Conservation (phyloP, 2,797 vertebrate genomes). For the Oceanodroma leucorhoa region DNA sequence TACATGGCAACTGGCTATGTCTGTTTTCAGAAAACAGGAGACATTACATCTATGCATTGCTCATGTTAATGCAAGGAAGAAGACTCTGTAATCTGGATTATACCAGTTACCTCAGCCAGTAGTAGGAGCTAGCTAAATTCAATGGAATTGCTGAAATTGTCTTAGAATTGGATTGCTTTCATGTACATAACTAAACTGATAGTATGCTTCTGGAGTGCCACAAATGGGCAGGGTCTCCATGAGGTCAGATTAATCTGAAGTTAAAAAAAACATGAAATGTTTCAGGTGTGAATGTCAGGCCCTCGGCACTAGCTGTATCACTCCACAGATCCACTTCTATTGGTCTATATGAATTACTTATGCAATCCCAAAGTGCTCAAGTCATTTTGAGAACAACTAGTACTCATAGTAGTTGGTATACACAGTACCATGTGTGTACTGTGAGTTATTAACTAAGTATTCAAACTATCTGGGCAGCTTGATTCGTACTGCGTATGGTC, state of each 20-base stretch:
- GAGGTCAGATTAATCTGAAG: neutral
- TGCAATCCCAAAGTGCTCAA: neutral
- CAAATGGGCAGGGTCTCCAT: neutral
- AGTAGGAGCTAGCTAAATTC: neutral
- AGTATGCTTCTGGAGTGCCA: neutral
- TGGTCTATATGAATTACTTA: neutral
- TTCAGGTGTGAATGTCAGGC: neutral
- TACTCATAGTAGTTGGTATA: neutral
- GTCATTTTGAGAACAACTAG: neutral
- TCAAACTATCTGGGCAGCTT: neutral
- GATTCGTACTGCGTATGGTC: neutral
- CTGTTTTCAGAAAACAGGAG: neutral
- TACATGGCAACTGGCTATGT: neutral
- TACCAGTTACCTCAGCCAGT: neutral
- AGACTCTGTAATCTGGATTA: neutral
- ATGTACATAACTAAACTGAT: neutral
- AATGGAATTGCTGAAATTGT: neutral
- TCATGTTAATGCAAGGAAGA: neutral
- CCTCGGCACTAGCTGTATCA: neutral
- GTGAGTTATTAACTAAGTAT: neutral
- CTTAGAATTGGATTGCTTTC: neutral
- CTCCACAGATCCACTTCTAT: no score
- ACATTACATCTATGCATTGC: neutral
- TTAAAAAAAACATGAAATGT: neutral
- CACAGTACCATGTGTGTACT: neutral